Evolutionary conservation across 2,113 vertebrate genomes (phyloP).

Genomic region (Mixornis gularis): DNA sequence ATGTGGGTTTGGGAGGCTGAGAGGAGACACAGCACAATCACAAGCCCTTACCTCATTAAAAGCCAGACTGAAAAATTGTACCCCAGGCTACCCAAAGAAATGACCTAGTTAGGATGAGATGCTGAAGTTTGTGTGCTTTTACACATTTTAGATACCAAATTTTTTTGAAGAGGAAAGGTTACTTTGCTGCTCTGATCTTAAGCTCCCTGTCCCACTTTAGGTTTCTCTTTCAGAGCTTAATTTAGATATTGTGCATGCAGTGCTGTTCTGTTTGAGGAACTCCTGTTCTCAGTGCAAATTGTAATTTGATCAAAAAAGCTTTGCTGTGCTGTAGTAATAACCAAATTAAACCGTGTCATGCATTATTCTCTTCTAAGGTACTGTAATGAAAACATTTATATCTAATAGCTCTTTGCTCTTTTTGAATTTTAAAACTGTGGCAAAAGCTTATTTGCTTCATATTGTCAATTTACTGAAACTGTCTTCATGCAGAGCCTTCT

Average conservation of each 20-base stretch:
- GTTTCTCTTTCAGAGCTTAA: background rate
- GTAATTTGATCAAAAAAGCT: background rate
- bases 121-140: background rate
- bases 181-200: background rate
- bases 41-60: background rate
- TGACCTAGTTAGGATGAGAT: background rate
- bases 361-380: background rate
- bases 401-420: background rate
- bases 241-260: slow-evolving; percentile 7
- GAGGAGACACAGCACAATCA: background rate
- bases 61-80: background rate
- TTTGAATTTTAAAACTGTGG: background rate
- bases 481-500: background rate
- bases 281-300: background rate
- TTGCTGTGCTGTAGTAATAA: background rate
- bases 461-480: background rate
- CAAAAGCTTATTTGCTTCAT: background rate
- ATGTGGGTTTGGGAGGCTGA: background rate
- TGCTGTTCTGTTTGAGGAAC: background rate
- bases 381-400: background rate
- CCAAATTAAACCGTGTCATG: background rate
- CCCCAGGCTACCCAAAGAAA: background rate
- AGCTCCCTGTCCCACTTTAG: background rate
- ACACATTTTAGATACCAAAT: background rate
- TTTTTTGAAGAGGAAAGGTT: background rate